Evolutionary conservation across 1,140 invertebrate species (phyloP), one percentile per base, ranked within the genome.

Genomic region (Ylistrum balloti): DNA sequence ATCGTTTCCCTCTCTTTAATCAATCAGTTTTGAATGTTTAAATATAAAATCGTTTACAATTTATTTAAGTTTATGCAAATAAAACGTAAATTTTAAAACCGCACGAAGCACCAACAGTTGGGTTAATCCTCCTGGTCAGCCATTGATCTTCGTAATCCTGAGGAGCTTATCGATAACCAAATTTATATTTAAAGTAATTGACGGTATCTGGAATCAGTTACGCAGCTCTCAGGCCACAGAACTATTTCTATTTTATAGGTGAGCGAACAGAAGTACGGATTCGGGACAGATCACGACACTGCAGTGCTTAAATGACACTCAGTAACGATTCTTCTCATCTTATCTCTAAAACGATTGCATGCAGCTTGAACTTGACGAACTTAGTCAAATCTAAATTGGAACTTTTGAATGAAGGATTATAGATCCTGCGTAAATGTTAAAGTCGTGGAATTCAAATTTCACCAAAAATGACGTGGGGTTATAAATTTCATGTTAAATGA

Each of bases 151-250:
- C 0, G 56, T 74, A 74, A 74, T 74, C 56, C 56, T 7, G 2
- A 7, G 22, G 5, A n/a, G 56, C 56, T 74, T 74, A 74, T 74
- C 56, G 56, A 74, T 74, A 74, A n/a, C 20, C 56, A 74, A 74
- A 74, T 74, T 74, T 74, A 74, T 74, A 74, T 74, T n/a, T 28
- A 74, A 38, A n/a, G 22, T 74, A 48, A 74, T 74, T 28, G 22
- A 74, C 56, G 56, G n/a, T 74, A 74, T 74, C 56, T 17, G 5
- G 56, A 17, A 74, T 74, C 28, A 74, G 56, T 74, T 28, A n/a
- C n/a, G 9, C 1, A 28, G 56, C 28, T 74, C n/a, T 74, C 56
- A 74, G 56, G 5, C n/a, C 56, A 74, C 56, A n/a, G 28, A 74
- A 74, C 56, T n/a, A n/a, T 9, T 28, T 28, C 35, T 74, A 7